phyloP scores from a whole-genome alignment of 2,113 vertebrate genomes.

The Lophius piscatorius region DNA sequence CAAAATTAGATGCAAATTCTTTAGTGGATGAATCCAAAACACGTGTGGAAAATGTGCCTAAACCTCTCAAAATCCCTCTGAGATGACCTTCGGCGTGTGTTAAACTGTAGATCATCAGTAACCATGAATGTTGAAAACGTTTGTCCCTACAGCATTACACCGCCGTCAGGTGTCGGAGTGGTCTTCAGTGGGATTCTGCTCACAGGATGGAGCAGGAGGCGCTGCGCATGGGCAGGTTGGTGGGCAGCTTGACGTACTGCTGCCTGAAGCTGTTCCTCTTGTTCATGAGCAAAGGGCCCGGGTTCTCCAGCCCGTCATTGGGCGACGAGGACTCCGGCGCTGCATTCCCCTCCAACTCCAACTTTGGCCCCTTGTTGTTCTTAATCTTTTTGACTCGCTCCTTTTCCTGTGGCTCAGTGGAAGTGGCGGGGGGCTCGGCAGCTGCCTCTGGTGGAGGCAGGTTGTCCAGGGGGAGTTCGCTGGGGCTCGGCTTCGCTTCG shows the following conservation, averaged over 20 bases:
- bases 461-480: conserved; percentile 60
- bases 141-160: background rate
- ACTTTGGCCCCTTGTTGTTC: conserved; percentile 69
- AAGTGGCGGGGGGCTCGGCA: conserved; percentile 32
- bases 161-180: background rate
- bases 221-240: conserved; percentile 73
- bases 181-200: conserved; percentile 16
- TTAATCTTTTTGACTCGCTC: conserved; percentile 75
- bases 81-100: background rate
- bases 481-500: conserved; percentile 65
- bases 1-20: too few species aligned
- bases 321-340: conserved; percentile 36
- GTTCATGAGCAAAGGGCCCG: conserved; percentile 51
- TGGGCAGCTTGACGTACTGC: conserved; percentile 71
- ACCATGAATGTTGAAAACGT: background rate
- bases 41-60: too few species aligned
- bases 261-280: conserved; percentile 75
- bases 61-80: background rate
- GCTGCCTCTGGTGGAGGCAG: conserved; percentile 57
- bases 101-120: background rate
- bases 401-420: conserved; percentile 59
- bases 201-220: conserved; percentile 72
- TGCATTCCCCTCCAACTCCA: conserved; percentile 43
- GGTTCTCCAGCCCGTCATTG: conserved; percentile 53
- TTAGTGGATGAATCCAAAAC: too few species aligned